Evolutionary conservation across 2,797 vertebrate species (phyloP), one percentile per base, ranked within the genome.

Genomic region (Myotis myotis): DNA sequence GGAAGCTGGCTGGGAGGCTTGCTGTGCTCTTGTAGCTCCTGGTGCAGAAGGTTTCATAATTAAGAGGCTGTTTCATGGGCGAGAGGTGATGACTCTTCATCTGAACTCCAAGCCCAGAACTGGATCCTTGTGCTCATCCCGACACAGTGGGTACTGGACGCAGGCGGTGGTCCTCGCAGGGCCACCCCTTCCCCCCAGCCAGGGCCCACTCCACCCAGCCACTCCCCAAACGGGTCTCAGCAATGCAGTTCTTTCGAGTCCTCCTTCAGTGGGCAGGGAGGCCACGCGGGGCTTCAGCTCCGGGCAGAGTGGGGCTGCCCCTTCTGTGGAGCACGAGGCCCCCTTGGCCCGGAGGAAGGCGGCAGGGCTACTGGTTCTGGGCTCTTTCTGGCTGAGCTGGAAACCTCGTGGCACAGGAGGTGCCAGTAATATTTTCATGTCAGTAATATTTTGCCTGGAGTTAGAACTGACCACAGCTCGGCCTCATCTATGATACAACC

Each of bases 101-200:
- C 49, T 62, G 5, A 13, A n/a, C 15, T 1, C 51, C 22, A 17
- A 17, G 62, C 68, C 41, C 6, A 8, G 36, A 62, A 30, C 12
- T 19, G 85, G 53, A 11, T 6, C 30, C 82, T 23, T 16, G 28
- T 19, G 19, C 49, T 19, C 19, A 3, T 6, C 47, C 66, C 36
- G 4, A 22, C 11, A 0, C 1, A 49, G 64, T 33, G 1, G 33
- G 47, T 38, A 8, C 25, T 2, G 44, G 44, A 2, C 33, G 2
- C 6, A 49, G 38, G 51, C 19, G 8, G 2, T 17, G 7, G 30
- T 66, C 7, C 62, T 17, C 30, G 0, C 62, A 19, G 75, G 47
- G 49, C 72, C 15, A 49, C 19, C 84, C 15, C 49, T 6, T 10
- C 16, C 51, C 6, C 20, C 36, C 78, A 47, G n/a, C 38, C 47